A percentile compares a stretch with the other conserved stretches of the same genome.
Conservation (phyloP, 2,113 vertebrate species). For the Brienomyrus brachyistius region DNA sequence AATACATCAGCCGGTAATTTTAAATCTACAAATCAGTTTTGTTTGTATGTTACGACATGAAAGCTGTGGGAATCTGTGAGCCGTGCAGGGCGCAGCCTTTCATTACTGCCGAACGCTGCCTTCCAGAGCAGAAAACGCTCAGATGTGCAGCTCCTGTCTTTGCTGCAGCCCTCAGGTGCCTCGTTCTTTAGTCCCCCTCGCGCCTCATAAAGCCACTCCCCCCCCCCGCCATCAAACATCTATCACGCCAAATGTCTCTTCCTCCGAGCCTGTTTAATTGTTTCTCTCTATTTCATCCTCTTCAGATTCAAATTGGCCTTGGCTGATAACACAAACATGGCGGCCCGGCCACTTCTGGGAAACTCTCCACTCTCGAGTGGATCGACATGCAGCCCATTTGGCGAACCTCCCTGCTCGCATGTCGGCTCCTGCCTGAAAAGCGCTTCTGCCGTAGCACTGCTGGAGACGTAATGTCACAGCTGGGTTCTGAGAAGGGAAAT, state of each 20-base stretch:
- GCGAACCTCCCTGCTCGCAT: not conserved
- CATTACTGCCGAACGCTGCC: not conserved
- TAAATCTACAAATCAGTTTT: not conserved
- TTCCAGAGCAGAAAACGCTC: not conserved
- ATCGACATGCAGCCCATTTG: not conserved
- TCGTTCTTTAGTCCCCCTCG: not conserved
- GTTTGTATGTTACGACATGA: not conserved
- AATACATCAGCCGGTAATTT: not conserved
- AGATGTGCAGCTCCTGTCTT: not conserved
- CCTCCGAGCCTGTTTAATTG: not conserved
- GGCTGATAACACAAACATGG: not conserved
- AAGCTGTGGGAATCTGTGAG: not conserved
- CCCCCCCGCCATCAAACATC: not conserved
- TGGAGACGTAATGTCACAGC: not conserved
- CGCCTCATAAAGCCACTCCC: not conserved
- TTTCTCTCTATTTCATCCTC: not conserved
- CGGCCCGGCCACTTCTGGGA: not conserved
- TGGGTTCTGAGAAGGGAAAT: not conserved
- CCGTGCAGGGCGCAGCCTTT: not conserved
- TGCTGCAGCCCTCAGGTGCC: not conserved
- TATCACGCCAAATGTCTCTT: not conserved
- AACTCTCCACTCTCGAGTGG: not conserved
- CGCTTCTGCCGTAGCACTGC: not conserved
- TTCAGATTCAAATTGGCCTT: not conserved
- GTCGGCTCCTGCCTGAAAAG: not conserved